Evolutionary conservation across 1,140 invertebrate genomes (phyloP).

Genomic region (Dinoponera quadriceps): DNA sequence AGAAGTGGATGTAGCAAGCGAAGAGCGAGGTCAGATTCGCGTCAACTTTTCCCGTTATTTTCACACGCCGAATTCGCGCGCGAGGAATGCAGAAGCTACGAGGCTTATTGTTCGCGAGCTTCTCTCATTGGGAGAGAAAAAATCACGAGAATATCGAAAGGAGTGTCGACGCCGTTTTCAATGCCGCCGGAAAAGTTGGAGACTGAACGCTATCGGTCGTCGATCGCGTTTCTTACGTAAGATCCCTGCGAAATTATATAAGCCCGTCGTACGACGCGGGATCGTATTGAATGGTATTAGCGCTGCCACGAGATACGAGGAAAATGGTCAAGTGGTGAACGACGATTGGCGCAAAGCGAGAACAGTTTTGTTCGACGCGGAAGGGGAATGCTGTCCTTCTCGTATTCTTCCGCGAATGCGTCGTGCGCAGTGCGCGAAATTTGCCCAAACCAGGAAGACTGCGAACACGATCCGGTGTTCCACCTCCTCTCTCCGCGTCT

Average conservation of each 20-base stretch:
- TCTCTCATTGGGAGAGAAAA: no score
- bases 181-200: conserved; percentile 5
- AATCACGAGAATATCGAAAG: no score
- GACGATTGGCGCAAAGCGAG: conserved; percentile 27
- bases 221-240: conserved; percentile 48
- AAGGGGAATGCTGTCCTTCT: neutral
- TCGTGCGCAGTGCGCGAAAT: neutral
- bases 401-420: conserved; percentile 1
- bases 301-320: conserved; percentile 31
- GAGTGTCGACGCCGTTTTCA: neutral
- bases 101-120: no score
- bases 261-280: neutral
- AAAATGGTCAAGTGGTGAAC: conserved; percentile 17
- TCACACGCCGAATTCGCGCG: no score
- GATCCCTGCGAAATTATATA: conserved; percentile 41
- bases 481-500: no score
- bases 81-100: no score
- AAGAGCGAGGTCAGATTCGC: no score
- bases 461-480: no score
- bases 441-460: no score
- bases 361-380: neutral
- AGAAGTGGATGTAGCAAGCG: no score
- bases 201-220: conserved; percentile 43
- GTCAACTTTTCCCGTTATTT: no score
- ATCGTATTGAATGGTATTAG: conserved; percentile 14